These are phyloP conservation scores for Dipodomys merriami DNA, from an alignment of 2,113 vertebrate species.

Conservation along the genomic window DNA sequence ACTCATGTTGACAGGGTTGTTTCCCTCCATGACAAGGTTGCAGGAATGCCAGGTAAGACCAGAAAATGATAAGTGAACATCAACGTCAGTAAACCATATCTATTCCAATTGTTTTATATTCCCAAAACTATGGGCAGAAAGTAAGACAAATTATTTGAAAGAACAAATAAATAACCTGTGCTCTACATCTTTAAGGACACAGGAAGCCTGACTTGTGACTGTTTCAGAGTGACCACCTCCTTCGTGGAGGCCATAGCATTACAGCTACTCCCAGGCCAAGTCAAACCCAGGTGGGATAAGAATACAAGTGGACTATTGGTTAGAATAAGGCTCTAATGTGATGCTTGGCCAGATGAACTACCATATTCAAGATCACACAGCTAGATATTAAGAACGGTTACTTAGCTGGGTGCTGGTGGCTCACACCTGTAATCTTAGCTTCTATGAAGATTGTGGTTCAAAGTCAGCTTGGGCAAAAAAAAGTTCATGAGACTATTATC, in stretches of 20 bases:
- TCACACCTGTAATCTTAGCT: no score
- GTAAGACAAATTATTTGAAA: neutral
- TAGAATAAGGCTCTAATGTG: neutral
- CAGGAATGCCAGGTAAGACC: neutral
- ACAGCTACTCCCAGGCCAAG: neutral
- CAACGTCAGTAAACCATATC: neutral
- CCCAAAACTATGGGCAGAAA: neutral
- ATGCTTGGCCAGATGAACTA: neutral
- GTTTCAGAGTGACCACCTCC: neutral
- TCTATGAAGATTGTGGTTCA: no score
- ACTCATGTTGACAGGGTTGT: neutral
- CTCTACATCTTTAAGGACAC: neutral
- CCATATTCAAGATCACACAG: neutral
- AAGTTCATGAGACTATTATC: no score
- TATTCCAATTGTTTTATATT: neutral
- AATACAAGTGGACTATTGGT: neutral
- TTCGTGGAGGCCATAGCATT: neutral
- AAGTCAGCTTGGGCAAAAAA: no score
- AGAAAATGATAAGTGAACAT: neutral
- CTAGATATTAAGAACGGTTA: neutral
- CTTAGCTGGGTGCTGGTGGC: no score
- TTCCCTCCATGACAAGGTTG: neutral
- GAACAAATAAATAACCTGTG: neutral
- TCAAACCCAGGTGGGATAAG: neutral
- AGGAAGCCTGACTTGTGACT: neutral